These are phyloP conservation scores for Helarctos malayanus DNA, from an alignment of 2,797 vertebrate species.

Conservation along the genomic window DNA sequence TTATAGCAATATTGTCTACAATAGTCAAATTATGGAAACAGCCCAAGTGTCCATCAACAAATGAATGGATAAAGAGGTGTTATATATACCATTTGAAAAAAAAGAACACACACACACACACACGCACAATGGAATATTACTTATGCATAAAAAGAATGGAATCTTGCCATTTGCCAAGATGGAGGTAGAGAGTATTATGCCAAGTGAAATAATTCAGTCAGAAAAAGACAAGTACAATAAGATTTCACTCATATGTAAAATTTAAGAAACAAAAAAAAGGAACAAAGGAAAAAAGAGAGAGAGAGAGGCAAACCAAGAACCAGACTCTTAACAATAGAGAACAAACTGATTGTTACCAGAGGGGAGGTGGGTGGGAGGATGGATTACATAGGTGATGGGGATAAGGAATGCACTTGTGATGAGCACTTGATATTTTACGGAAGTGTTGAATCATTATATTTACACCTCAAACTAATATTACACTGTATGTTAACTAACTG, in stretches of 20 bases:
- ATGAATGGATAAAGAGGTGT: not conserved
- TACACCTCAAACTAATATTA: not conserved
- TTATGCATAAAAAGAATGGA: not conserved
- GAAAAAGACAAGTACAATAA: not conserved
- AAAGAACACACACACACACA: not conserved
- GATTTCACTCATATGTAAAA: not conserved
- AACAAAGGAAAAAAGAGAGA: not conserved
- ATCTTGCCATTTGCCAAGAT: not conserved
- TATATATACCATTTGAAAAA: not conserved
- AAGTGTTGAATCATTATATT: not conserved
- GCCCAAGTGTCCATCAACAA: not conserved
- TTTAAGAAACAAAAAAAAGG: not conserved
- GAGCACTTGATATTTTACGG: not conserved
- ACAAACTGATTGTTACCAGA: not conserved
- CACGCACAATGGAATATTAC: not conserved
- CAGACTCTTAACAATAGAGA: not conserved
- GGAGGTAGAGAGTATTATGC: not conserved
- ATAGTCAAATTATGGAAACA: not conserved
- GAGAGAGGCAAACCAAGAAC: not conserved
- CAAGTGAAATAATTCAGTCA: not conserved
- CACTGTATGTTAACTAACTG: not conserved
- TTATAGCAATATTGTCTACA: not conserved
- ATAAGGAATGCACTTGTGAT: not conserved
- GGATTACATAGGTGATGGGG: not conserved
- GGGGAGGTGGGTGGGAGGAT: not conserved